Conservation (phyloP, 2,888 invertebrate genomes). For the Leptopilina syphax region DNA sequence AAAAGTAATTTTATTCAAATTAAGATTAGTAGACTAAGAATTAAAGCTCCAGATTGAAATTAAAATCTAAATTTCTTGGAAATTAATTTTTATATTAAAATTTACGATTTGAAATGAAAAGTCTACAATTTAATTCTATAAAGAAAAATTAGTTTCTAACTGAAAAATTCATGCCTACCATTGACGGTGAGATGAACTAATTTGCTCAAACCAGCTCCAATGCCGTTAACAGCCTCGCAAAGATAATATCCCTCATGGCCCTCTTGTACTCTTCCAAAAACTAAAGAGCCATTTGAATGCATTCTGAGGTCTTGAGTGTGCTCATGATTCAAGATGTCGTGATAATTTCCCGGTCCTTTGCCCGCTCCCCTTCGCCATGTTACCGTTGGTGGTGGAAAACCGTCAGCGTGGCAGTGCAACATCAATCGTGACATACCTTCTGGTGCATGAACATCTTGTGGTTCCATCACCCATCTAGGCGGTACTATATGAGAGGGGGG, state of each 20-base stretch:
- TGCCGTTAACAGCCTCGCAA: conserved; percentile 95
- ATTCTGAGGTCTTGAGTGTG: conserved; percentile 72
- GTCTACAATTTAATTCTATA: no score
- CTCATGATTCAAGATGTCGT: conserved; percentile 72
- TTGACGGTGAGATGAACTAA: conserved; percentile 93
- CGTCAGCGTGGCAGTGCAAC: conserved; percentile 93
- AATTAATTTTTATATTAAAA: no score
- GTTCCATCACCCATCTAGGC: conserved; percentile 92
- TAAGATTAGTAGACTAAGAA: no score
- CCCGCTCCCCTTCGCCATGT: conserved; percentile 94
- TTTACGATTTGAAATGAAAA: no score
- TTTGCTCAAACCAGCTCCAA: conserved; percentile 94
- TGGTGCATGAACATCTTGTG: conserved; percentile 84
- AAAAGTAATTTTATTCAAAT: no score
- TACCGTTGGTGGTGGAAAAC: conserved; percentile 92
- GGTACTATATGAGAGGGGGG: conserved; percentile 81
- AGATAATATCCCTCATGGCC: conserved; percentile 94
- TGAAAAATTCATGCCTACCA: conserved; percentile 78
- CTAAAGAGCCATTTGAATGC: conserved; percentile 89
- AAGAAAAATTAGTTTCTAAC: no score
- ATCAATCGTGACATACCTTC: conserved; percentile 77
- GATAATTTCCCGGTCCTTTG: conserved; percentile 75
- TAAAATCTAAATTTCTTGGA: no score
- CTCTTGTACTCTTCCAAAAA: conserved; percentile 89
- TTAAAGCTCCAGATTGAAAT: no score